Conservation (phyloP, 1,140 invertebrate species). For the Apis cerana region DNA sequence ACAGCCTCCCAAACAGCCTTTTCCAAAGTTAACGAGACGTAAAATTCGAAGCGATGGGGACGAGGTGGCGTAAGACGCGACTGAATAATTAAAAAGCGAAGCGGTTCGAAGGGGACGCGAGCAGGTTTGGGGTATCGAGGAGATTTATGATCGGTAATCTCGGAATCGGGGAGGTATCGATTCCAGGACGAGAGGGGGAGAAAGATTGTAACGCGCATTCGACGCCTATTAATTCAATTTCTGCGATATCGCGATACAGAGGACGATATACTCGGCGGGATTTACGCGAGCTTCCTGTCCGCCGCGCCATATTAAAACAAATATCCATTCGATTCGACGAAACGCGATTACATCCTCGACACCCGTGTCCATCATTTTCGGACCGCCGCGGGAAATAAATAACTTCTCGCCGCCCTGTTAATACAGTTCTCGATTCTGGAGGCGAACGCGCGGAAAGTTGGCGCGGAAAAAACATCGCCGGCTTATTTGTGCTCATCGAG, state of each 20-base stretch:
- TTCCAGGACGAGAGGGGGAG: not conserved
- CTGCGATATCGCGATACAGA: not conserved
- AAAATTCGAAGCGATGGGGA: too few species aligned
- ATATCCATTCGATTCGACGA: slow-evolving; percentile 17
- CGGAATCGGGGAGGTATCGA: not conserved
- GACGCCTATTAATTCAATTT: slow-evolving; percentile 37
- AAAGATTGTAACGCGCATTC: not conserved
- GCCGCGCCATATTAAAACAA: slow-evolving; percentile 21
- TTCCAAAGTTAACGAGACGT: too few species aligned
- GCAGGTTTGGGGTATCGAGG: too few species aligned
- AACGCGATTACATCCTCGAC: slow-evolving; percentile 28
- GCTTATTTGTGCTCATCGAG: too few species aligned
- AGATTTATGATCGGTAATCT: too few species aligned
- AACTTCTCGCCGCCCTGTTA: not conserved
- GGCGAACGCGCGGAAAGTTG: too few species aligned
- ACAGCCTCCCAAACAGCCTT: too few species aligned
- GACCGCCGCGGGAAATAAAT: not conserved
- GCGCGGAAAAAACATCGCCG: too few species aligned
- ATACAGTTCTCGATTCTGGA: too few species aligned
- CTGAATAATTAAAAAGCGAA: too few species aligned
- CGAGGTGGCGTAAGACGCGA: too few species aligned
- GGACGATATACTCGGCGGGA: not conserved
- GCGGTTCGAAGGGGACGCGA: too few species aligned
- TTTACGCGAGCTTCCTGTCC: not conserved
- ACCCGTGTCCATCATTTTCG: slow-evolving; percentile 2